Base-by-base conservation (phyloP, 2,888 invertebrate species). In the Noctua janthina region DNA sequence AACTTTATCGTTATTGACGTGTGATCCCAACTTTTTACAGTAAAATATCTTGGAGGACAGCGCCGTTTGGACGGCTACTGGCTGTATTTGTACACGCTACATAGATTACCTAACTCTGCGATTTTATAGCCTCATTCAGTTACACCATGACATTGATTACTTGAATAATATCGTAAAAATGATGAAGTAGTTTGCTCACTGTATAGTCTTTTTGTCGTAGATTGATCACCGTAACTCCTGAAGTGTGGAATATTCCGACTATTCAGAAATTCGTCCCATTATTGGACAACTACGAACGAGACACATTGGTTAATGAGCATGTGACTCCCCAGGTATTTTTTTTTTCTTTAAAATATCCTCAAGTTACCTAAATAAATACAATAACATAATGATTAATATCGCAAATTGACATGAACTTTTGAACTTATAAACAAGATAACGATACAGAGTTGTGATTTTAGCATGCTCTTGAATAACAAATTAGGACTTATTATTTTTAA, bases 281-380 rank as follows among this genome's bases (percentile, higher is more conserved):
- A 68, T 98, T 98, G 93, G 98, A 99, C 93, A 99, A 99, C 94
- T 99, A 99, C 93, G 98, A 99, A 91, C 96, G 98, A 81, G 98
- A 98, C 88, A 98, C 98, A 0, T 96, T 97, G 77, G 97, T 97
- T n/a, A 98, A 98, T 90, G 99, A 99, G 94, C 96, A 98, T 89
- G 98, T 98, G 49, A 98, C 98, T 4, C 96, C 98, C 35, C 97
- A 97, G 95, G 97, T 97, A 93, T 72, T 64, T 59, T 29, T 8
- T 43, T 3, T 20, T 39, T 56, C 2, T n/a, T 15, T 71, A 51
- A 29, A 4, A 39, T 39, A 59, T 79, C 54, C 59, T 62, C 49
- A 20, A n/a, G 56, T 35, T 64, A 73, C 68, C 68, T 83, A 70
- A 78, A 69, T 82, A 59, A 59, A 64, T 35, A 79, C 59, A 82